Conservation (phyloP, 2,113 vertebrate genomes). For the Ochotona princeps region DNA sequence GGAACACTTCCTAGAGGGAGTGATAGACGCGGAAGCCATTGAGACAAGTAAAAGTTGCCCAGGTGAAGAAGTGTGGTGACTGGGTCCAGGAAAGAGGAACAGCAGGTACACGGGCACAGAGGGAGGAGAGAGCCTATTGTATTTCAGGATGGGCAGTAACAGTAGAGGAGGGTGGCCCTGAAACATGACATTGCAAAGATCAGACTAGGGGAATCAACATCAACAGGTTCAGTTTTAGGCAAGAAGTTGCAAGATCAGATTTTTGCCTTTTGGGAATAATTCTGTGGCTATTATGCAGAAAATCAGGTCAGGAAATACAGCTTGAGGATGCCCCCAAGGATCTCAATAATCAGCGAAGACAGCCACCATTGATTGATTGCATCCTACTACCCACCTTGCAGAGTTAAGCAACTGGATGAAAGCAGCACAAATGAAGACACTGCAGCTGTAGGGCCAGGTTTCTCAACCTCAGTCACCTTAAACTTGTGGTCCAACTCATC, state of each 20-base stretch:
- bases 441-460: not conserved
- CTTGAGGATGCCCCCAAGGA: not conserved
- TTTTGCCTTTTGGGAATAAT: not conserved
- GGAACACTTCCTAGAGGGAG: not conserved
- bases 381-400: rapidly evolving
- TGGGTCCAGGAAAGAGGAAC: not conserved
- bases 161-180: not conserved
- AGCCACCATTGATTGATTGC: not conserved
- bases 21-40: not conserved
- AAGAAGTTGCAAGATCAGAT: not conserved
- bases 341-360: not conserved
- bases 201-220: not conserved
- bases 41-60: not conserved
- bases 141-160: rapidly evolving
- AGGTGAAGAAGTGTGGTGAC: not conserved
- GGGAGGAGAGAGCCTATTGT: not conserved
- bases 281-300: not conserved
- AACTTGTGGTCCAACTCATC: not conserved
- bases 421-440: not conserved
- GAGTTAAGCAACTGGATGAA: not conserved
- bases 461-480: not conserved
- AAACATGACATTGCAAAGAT: not conserved
- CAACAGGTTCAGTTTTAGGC: not conserved
- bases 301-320: not conserved
- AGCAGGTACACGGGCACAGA: not conserved